Percentiles rank a stretch among this genome's conserved stretches.
Evolutionary conservation across 2,113 vertebrate genomes (phyloP).

Genomic region (Esox niger): DNA sequence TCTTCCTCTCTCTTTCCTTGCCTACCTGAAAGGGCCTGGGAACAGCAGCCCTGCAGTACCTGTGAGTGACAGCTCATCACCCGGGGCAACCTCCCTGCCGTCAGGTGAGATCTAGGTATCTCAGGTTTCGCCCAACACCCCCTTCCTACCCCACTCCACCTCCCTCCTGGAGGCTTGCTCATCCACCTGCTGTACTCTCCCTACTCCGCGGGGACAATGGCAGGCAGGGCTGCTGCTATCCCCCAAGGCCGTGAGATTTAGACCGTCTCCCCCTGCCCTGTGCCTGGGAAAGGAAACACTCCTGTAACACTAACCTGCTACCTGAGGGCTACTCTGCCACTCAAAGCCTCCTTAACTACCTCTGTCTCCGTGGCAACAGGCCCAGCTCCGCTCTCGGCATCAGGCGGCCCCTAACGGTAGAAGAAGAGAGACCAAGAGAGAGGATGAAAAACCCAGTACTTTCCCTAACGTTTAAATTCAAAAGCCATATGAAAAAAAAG

Average conservation of each 20-base stretch:
- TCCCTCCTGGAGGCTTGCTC: constrained; percentile 33
- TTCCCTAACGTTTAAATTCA: constrained; percentile 44
- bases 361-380: too few species aligned
- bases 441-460: constrained; percentile 10
- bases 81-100: constrained; percentile 49
- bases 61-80: constrained; percentile 50
- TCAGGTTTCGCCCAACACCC: constrained; percentile 55
- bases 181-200: constrained; percentile 2
- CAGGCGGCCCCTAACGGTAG: neutral
- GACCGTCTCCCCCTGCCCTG: neutral
- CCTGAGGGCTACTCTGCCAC: constrained; percentile 31
- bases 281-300: constrained; percentile 13
- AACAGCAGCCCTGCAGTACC: constrained; percentile 53
- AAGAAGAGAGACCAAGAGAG: constrained; percentile 4
- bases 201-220: constrained; percentile 38
- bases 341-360: constrained; percentile 6
- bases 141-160: constrained; percentile 32
- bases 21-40: constrained; percentile 60
- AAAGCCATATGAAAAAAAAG: constrained; percentile 33
- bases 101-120: constrained; percentile 58
- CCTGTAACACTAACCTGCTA: constrained; percentile 40
- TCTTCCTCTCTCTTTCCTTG: neutral
- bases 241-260: constrained; percentile 47
- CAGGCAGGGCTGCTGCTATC: constrained; percentile 58
- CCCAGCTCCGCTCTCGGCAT: too few species aligned